Conservation (phyloP, 37 sponge, comb jelly and placozoan species). For the Lycopodina hypogea region DNA sequence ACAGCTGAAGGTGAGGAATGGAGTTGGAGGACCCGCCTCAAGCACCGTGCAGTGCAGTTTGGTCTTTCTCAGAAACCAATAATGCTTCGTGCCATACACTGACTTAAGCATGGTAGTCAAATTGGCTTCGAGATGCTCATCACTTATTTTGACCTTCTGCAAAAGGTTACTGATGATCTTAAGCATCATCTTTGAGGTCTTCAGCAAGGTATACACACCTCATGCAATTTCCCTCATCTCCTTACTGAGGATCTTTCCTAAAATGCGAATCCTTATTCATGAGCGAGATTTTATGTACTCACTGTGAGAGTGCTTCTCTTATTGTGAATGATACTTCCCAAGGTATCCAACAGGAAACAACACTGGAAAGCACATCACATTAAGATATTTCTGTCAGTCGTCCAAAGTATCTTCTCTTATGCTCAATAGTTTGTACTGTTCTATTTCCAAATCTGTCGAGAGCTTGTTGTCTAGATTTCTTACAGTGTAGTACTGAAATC, state of each 20-base stretch:
- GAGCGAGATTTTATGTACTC: slow-evolving; percentile 51
- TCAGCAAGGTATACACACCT: slow-evolving; percentile 34
- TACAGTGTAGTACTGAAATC: slow-evolving; percentile 57
- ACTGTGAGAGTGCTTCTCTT: slow-evolving; percentile 14
- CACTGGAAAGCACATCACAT: slow-evolving; percentile 59
- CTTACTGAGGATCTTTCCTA: slow-evolving; percentile 49
- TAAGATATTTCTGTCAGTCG: slow-evolving; percentile 32
- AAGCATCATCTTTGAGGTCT: not conserved
- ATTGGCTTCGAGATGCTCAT: slow-evolving; percentile 17
- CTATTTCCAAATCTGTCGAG: slow-evolving; percentile 36
- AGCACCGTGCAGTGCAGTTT: slow-evolving; percentile 43
- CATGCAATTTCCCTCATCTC: slow-evolving; percentile 22
- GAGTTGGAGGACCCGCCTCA: slow-evolving; percentile 16
- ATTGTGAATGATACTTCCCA: slow-evolving; percentile 39
- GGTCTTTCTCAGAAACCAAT: slow-evolving; percentile 38
- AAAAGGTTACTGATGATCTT: slow-evolving; percentile 6
- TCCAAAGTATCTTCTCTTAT: slow-evolving; percentile 33
- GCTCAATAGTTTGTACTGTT: slow-evolving; percentile 58
- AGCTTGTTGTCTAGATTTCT: slow-evolving; percentile 19
- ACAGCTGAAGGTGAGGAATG: slow-evolving; percentile 34
- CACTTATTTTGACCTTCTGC: not conserved
- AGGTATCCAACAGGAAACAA: slow-evolving; percentile 47
- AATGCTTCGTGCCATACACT: slow-evolving; percentile 48
- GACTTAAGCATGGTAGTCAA: slow-evolving; percentile 27
- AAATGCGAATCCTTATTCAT: slow-evolving; percentile 42